Base-by-base conservation (phyloP, 2,888 invertebrate genomes). In the Ommatoiulus sabulosus region DNA sequence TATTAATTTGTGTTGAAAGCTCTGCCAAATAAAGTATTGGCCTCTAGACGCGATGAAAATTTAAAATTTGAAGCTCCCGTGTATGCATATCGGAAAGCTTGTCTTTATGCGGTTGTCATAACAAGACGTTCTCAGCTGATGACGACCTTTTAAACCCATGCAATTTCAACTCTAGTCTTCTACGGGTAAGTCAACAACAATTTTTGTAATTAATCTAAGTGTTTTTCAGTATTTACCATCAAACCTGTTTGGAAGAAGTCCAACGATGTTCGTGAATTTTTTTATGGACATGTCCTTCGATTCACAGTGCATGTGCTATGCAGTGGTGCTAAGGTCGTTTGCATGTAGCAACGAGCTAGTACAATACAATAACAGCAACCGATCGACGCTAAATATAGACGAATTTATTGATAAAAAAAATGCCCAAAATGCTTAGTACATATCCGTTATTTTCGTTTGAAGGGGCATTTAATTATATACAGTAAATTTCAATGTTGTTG, bases 351-450 rank as follows among this genome's bases (percentile, higher is more conserved):
- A 72, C 72, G 20, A 72, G n/a, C n/a, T n/a, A n/a, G 6, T 24
- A 24, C 24, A 72, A 72, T 72, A 24, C 72, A 12, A 72, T 10
- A 72, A 72, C 72, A 72, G 72, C 20, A 72, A 72, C 63, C n/a
- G 24, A 72, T 72, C n/a, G n/a, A n/a, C n/a, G 72, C 72, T 24
- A 72, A 72, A 72, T 72, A 72, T 72, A 72, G 72, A 72, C 8
- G 20, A 3, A 63, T 46, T 52, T 5, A 52, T 52, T 52, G 52
- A 52, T 52, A n/a, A n/a, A n/a, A n/a, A n/a, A n/a, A n/a, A n/a
- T n/a, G n/a, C n/a, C n/a, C n/a, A n/a, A n/a, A n/a, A n/a, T n/a
- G n/a, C n/a, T n/a, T n/a, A n/a, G n/a, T n/a, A n/a, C n/a, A n/a
- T n/a, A n/a, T n/a, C n/a, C n/a, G n/a, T n/a, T n/a, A n/a, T n/a